Evolutionary conservation across 2,888 invertebrate species (phyloP).

Genomic region (Latrodectus hesperus): DNA sequence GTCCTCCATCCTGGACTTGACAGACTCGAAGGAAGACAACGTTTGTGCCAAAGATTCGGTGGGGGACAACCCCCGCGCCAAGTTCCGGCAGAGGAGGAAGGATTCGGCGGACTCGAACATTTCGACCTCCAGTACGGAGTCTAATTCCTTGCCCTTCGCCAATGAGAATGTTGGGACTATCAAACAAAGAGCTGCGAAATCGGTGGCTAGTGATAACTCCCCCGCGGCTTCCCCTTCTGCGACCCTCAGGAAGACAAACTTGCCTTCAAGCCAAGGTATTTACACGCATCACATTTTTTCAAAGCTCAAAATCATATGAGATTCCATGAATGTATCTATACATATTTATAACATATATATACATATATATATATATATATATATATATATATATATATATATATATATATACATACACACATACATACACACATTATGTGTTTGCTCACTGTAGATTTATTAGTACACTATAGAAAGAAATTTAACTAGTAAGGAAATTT

Average conservation of each 20-base stretch:
- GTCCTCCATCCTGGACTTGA: slow-evolving; percentile 62
- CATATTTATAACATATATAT: no score
- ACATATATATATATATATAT: no score
- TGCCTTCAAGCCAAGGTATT: slow-evolving; percentile 58
- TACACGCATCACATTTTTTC: neutral
- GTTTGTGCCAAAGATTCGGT: slow-evolving; percentile 67
- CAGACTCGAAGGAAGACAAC: slow-evolving; percentile 48
- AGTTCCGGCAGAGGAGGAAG: slow-evolving; percentile 67
- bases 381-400: no score
- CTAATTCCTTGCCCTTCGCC: slow-evolving; percentile 94
- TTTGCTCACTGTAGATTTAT: no score
- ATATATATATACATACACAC: no score
- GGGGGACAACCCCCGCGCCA: slow-evolving; percentile 22
- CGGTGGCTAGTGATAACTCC: slow-evolving; percentile 38
- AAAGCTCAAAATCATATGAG: no score
- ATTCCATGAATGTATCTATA: no score
- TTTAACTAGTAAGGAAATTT: no score
- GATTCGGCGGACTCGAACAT: slow-evolving; percentile 69
- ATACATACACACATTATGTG: no score
- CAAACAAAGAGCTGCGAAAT: slow-evolving; percentile 83
- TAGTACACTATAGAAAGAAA: no score
- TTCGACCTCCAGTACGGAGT: slow-evolving; percentile 84
- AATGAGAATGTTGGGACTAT: slow-evolving; percentile 98
- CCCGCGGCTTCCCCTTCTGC: slow-evolving; percentile 61
- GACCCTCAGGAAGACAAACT: slow-evolving; percentile 48